phyloP scores from a whole-genome alignment of 2,797 vertebrate genomes.

The Tangara arthus region DNA sequence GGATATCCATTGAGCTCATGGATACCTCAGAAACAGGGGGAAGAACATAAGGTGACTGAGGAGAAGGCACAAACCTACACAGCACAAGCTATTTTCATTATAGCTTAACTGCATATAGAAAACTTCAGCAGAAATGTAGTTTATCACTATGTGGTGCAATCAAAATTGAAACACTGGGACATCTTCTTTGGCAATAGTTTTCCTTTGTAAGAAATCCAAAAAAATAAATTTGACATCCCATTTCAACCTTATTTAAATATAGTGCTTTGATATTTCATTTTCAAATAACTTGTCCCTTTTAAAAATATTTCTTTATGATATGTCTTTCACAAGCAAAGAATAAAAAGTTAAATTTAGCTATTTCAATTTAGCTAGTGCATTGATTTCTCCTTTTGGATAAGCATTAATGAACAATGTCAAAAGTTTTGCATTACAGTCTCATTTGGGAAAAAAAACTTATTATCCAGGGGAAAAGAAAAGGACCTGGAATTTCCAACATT shows the following conservation, averaged over 20 bases:
- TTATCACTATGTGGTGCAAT: not conserved
- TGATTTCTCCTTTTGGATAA: not conserved
- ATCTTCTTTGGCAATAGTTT: not conserved
- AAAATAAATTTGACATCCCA: not conserved
- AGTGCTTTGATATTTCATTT: not conserved
- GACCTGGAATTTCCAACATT: not conserved
- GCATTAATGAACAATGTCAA: not conserved
- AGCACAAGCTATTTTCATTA: not conserved
- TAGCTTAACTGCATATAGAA: not conserved
- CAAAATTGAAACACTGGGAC: not conserved
- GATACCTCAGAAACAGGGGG: not conserved
- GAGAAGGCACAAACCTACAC: not conserved
- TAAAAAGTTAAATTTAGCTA: not conserved
- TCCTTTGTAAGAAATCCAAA: not conserved
- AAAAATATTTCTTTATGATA: not conserved
- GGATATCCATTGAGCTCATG: not conserved
- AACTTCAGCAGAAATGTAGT: not conserved
- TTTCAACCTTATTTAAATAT: not conserved
- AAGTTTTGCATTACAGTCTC: not conserved
- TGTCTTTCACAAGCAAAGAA: not conserved
- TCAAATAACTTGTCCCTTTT: not conserved
- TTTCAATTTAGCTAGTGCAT: not conserved
- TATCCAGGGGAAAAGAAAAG: not conserved
- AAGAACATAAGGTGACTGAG: not conserved
- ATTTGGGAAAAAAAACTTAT: not conserved